Percentiles rank a stretch among this genome's conserved stretches.
phyloP scores from a whole-genome alignment of 2,888 invertebrate genomes.

The Cantharis nigra region DNA sequence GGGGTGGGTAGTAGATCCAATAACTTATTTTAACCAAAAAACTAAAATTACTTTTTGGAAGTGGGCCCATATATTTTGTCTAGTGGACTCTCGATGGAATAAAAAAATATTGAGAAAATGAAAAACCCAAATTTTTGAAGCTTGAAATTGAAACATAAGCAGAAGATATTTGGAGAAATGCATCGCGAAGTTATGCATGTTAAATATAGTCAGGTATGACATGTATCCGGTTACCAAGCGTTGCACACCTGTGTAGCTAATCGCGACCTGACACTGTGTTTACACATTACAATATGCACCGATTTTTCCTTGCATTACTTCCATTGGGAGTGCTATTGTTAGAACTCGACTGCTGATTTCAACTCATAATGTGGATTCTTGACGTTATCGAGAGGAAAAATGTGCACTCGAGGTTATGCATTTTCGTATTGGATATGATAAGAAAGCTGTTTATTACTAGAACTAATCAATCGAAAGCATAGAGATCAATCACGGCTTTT shows the following conservation, averaged over 20 bases:
- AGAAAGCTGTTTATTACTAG: slow-evolving; percentile 22
- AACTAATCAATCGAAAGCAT: slow-evolving; percentile 28
- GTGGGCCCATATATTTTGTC: too few relatives aligned
- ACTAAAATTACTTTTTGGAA: too few relatives aligned
- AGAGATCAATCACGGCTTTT: slow-evolving; percentile 15
- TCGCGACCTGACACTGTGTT: slow-evolving; percentile 32
- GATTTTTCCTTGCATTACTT: slow-evolving; percentile 21
- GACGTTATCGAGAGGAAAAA: not conserved
- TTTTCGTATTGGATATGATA: slow-evolving; percentile 8
- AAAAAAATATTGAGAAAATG: too few relatives aligned
- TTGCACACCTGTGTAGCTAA: slow-evolving; percentile 32
- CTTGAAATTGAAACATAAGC: not conserved
- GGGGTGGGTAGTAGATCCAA: too few relatives aligned
- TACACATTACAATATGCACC: slow-evolving; percentile 22
- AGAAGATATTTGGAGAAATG: not conserved
- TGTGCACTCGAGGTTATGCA: not conserved
- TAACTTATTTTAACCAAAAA: too few relatives aligned
- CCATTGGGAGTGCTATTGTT: slow-evolving; percentile 21
- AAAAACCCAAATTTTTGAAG: too few relatives aligned
- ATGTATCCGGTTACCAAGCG: slow-evolving; percentile 27
- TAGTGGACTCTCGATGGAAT: too few relatives aligned
- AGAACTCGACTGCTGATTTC: not conserved
- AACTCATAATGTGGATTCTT: not conserved
- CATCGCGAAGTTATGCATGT: not conserved
- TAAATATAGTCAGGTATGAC: slow-evolving; percentile 6